These are phyloP conservation scores for Polymixis lichenea DNA, from an alignment of 2,888 invertebrate genomes.

Conservation along the genomic window DNA sequence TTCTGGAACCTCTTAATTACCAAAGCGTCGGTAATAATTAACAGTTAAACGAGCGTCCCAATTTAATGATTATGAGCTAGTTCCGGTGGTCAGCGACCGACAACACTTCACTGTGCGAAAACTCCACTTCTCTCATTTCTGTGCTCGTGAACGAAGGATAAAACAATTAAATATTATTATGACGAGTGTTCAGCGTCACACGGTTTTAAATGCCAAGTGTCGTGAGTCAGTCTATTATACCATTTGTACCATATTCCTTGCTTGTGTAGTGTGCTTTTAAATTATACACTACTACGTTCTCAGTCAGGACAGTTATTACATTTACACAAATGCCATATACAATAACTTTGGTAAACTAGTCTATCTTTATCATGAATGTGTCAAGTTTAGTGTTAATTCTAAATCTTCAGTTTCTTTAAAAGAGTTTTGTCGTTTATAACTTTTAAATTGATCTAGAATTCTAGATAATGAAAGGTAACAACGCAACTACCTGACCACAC, in stretches of 20 bases:
- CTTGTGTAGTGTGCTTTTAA: conserved; percentile 14
- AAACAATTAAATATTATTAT: conserved; percentile 66
- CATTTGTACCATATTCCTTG: conserved; percentile 25
- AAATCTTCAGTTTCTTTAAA: neutral
- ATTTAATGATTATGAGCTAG: conserved; percentile 86
- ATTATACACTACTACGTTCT: conserved; percentile 29
- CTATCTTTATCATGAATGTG: neutral
- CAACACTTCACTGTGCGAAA: conserved; percentile 73
- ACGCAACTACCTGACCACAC: neutral
- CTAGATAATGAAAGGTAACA: neutral
- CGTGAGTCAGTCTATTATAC: conserved; percentile 47
- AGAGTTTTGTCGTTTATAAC: neutral
- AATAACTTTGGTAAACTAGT: neutral
- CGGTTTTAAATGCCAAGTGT: conserved; percentile 49
- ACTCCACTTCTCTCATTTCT: conserved; percentile 68
- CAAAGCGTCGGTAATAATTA: conserved; percentile 80
- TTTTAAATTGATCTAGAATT: neutral
- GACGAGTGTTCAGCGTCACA: conserved; percentile 53
- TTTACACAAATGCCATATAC: conserved; percentile 28
- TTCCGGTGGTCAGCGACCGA: conserved; percentile 81
- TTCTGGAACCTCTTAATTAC: conserved; percentile 79
- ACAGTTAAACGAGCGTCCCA: conserved; percentile 83
- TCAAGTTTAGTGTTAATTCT: neutral
- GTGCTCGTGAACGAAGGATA: conserved; percentile 68
- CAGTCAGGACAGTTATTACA: conserved; percentile 24